Percentiles rank a stretch among this genome's conserved stretches.
Conservation (phyloP, 2,113 vertebrate genomes). For the Solea solea region DNA sequence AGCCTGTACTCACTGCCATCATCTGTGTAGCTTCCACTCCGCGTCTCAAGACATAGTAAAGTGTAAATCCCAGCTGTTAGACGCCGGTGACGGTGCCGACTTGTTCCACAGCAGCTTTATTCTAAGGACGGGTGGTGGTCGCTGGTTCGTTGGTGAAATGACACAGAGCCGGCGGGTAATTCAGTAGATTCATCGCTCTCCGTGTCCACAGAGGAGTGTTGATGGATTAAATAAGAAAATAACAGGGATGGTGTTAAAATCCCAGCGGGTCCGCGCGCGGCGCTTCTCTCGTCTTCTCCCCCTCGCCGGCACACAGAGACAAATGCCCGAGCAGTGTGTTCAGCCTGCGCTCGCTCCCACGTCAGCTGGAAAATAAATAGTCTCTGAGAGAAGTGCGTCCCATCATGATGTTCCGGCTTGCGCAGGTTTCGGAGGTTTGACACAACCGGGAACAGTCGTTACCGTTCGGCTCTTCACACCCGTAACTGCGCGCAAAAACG, state of each 20-base stretch:
- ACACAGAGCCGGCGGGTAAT: slow-evolving; percentile 67
- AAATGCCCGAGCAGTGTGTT: slow-evolving; percentile 39
- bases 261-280: slow-evolving; percentile 61
- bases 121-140: slow-evolving; percentile 59
- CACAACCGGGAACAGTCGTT: slow-evolving; percentile 9
- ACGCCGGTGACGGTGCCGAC: slow-evolving; percentile 42
- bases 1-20: slow-evolving; percentile 83
- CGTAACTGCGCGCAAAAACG: background rate
- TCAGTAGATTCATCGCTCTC: slow-evolving; percentile 72
- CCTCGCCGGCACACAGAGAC: slow-evolving; percentile 1
- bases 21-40: slow-evolving; percentile 56
- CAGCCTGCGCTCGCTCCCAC: slow-evolving; percentile 51
- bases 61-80: slow-evolving; percentile 62
- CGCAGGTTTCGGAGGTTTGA: slow-evolving; percentile 47
- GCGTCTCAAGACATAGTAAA: slow-evolving; percentile 83
- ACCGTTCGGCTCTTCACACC: slow-evolving; percentile 19
- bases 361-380: slow-evolving; percentile 58
- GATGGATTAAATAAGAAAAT: slow-evolving; percentile 57
- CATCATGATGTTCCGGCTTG: slow-evolving; percentile 5
- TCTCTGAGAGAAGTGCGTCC: slow-evolving; percentile 58
- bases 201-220: slow-evolving; percentile 65
- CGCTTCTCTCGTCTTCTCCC: slow-evolving; percentile 31
- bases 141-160: slow-evolving; percentile 59
- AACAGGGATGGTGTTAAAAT: slow-evolving; percentile 62
- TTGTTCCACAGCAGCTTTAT: slow-evolving; percentile 51